Percentiles rank a stretch among this genome's conserved stretches.
Conservation (phyloP, 1,140 invertebrate species). For the Metopolophium dirhodum region DNA sequence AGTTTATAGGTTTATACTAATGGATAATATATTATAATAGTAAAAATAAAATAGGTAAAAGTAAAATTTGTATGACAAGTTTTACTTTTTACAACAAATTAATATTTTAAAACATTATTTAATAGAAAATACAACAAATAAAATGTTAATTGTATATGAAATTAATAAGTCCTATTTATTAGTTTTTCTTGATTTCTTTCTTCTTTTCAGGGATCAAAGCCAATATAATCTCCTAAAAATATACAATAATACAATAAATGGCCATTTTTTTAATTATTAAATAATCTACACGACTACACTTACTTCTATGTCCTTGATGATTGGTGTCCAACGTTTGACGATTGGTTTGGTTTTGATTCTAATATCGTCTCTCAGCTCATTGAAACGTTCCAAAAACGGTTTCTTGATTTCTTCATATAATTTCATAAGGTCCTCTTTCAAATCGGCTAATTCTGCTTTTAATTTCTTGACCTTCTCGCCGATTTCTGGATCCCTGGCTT, state of each 20-base stretch:
- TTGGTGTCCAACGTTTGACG: slow-evolving; percentile 41
- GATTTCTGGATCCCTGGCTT: neutral
- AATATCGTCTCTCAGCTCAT: neutral
- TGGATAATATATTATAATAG: slow-evolving; percentile 9
- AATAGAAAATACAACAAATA: slow-evolving; percentile 10
- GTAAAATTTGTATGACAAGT: neutral
- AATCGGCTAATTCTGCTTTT: slow-evolving; percentile 3
- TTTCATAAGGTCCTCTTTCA: slow-evolving; percentile 19
- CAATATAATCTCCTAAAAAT: slow-evolving; percentile 50
- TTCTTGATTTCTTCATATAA: slow-evolving; percentile 43
- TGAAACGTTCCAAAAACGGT: neutral
- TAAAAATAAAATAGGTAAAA: slow-evolving; percentile 15
- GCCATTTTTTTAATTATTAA: neutral
- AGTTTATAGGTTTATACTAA: neutral
- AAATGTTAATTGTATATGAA: neutral
- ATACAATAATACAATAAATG: neutral
- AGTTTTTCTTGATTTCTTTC: slow-evolving; percentile 36
- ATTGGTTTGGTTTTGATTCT: slow-evolving; percentile 32
- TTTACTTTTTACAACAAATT: neutral
- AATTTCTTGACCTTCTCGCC: slow-evolving; percentile 38
- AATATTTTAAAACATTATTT: neutral
- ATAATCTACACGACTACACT: neutral
- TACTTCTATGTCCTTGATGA: slow-evolving; percentile 39
- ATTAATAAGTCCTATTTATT: neutral
- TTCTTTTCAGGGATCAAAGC: slow-evolving; percentile 18